Percentiles rank a stretch among this genome's conserved stretches.
Conservation (phyloP, 2,113 vertebrate species). For the Bettongia penicillata region DNA sequence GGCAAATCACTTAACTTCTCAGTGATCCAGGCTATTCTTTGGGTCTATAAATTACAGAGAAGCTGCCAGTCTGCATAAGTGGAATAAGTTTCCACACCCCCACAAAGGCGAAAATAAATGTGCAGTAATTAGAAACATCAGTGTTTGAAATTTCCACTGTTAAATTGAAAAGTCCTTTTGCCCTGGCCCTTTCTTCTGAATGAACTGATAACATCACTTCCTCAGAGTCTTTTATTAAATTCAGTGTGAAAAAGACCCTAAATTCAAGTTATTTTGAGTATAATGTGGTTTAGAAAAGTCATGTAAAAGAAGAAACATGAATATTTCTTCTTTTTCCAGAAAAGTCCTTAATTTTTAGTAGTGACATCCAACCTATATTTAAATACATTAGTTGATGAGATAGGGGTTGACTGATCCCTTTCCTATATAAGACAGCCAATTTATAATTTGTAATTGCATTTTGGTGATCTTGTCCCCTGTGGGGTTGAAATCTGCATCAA, state of each 20-base stretch:
- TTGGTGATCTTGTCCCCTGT: slow-evolving; percentile 51
- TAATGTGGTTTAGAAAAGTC: slow-evolving; percentile 18
- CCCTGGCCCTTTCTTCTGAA: neutral
- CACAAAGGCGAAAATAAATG: neutral
- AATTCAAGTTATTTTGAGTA: slow-evolving; percentile 16
- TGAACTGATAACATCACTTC: neutral
- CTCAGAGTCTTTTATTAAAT: slow-evolving; percentile 19
- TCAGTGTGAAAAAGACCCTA: neutral
- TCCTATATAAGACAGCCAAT: slow-evolving; percentile 39
- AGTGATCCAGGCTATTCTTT: neutral
- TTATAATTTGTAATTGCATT: slow-evolving; percentile 72
- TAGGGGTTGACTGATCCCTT: slow-evolving; percentile 29
- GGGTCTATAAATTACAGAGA: neutral
- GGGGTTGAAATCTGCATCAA: slow-evolving; percentile 55
- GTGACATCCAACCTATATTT: slow-evolving; percentile 1
- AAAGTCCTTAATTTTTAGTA: slow-evolving; percentile 27
- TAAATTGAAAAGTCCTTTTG: neutral
- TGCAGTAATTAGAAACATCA: neutral
- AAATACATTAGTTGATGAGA: slow-evolving; percentile 27
- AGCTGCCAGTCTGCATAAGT: neutral
- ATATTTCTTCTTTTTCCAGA: slow-evolving; percentile 34
- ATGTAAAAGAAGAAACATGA: neutral
- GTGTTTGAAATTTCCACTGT: neutral
- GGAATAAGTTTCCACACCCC: neutral
- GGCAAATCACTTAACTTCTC: neutral